A percentile compares a stretch with the other conserved stretches of the same genome.
Evolutionary conservation across 2,113 vertebrate genomes (phyloP).

Genomic region (Bos javanicus): DNA sequence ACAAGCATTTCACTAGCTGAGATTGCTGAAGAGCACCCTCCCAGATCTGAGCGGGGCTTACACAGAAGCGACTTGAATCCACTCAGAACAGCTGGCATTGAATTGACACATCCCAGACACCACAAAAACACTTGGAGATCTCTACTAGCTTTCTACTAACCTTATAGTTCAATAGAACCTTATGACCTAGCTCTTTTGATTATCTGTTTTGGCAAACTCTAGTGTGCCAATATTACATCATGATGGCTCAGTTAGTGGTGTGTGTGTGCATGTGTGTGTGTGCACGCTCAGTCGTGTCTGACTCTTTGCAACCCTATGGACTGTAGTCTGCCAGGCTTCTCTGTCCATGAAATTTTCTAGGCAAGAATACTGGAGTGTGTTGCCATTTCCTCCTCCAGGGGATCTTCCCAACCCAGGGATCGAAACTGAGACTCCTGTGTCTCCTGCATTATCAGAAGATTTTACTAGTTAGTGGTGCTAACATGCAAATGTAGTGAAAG

Average conservation of each 20-base stretch:
- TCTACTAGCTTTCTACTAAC: neutral
- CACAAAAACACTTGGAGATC: neutral
- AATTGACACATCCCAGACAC: neutral
- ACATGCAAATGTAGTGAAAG: neutral
- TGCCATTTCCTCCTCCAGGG: neutral
- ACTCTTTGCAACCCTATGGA: neutral
- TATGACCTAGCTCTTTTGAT: neutral
- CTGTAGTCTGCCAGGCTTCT: neutral
- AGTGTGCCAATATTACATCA: conserved; percentile 28
- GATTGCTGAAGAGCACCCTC: neutral
- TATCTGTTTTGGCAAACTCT: conserved; percentile 12
- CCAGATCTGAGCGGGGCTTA: neutral
- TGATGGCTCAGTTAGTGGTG: neutral
- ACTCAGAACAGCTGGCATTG: neutral
- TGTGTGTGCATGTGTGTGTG: neutral
- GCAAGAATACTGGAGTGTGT: neutral
- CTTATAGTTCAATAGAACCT: neutral
- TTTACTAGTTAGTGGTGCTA: neutral
- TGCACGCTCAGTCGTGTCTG: neutral
- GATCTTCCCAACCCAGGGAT: neutral
- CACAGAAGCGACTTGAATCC: neutral
- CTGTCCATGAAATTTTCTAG: neutral
- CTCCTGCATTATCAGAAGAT: neutral
- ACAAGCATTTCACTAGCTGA: neutral
- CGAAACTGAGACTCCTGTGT: neutral